Percentiles rank a stretch among this genome's conserved stretches.
Conservation (phyloP, 2,113 vertebrate genomes). For the Sarotherodon lohbergeri region DNA sequence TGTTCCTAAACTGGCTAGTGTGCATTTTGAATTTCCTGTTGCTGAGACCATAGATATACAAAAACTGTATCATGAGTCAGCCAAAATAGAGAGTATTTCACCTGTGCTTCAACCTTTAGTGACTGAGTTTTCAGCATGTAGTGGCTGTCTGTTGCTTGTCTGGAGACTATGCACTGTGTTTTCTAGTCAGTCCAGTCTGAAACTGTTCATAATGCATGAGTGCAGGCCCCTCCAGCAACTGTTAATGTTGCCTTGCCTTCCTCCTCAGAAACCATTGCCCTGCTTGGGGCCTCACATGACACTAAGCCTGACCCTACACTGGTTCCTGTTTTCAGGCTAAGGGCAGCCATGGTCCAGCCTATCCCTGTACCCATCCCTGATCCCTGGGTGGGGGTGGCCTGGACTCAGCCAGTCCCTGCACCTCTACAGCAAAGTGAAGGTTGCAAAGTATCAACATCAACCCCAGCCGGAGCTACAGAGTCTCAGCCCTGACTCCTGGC, state of each 20-base stretch:
- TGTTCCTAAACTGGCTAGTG: neutral
- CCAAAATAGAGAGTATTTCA: neutral
- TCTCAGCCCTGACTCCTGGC: neutral
- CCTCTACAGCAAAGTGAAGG: neutral
- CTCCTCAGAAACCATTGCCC: neutral
- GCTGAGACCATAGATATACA: neutral
- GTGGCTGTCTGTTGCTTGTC: neutral
- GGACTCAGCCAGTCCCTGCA: neutral
- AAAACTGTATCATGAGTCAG: neutral
- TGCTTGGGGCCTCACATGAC: neutral
- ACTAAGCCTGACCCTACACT: neutral
- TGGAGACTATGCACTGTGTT: neutral
- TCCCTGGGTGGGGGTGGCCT: neutral
- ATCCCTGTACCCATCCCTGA: neutral
- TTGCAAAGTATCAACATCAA: neutral
- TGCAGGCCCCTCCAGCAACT: neutral
- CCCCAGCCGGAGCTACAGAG: neutral
- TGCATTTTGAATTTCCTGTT: neutral
- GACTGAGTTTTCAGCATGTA: neutral
- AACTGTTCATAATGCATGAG: neutral
- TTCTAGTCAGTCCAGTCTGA: neutral
- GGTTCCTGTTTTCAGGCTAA: neutral
- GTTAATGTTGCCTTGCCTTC: neutral
- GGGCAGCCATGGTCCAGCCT: neutral
- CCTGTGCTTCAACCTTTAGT: neutral